phyloP scores from a whole-genome alignment of 2,113 vertebrate species.

The Ahaetulla prasina region DNA sequence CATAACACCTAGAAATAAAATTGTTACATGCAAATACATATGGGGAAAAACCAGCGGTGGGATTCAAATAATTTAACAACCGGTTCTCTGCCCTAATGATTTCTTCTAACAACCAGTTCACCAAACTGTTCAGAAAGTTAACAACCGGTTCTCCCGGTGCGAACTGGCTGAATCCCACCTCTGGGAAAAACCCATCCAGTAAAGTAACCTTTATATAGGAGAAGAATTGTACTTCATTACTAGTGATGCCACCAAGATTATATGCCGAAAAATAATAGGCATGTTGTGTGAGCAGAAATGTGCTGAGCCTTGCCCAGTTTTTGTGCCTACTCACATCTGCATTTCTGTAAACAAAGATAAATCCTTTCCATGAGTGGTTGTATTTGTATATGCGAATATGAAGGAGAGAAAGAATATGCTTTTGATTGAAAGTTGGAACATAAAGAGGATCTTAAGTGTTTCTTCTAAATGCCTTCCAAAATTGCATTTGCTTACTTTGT shows the following conservation, averaged over 20 bases:
- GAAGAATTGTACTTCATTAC: not conserved
- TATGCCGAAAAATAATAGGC: not conserved
- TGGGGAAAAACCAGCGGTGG: too few species aligned
- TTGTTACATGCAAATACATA: not conserved
- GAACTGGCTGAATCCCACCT: too few species aligned
- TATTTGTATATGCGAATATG: not conserved
- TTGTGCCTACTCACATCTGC: not conserved
- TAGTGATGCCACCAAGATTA: not conserved
- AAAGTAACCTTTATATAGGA: not conserved
- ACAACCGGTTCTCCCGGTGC: too few species aligned
- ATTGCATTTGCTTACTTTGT: not conserved
- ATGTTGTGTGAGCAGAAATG: not conserved
- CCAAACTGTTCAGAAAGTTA: too few species aligned
- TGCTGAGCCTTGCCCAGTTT: not conserved
- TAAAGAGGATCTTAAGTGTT: not conserved
- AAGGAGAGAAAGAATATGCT: not conserved
- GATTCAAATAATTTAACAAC: too few species aligned
- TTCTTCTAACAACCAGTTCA: too few species aligned
- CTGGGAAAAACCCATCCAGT: not conserved
- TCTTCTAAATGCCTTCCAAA: not conserved
- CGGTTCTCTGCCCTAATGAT: too few species aligned
- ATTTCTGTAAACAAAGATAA: not conserved
- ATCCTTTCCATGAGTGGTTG: not conserved
- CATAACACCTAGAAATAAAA: not conserved
- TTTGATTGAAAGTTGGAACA: not conserved